phyloP scores from a whole-genome alignment of 2,888 invertebrate genomes.

The Temnothorax ravouxi region DNA sequence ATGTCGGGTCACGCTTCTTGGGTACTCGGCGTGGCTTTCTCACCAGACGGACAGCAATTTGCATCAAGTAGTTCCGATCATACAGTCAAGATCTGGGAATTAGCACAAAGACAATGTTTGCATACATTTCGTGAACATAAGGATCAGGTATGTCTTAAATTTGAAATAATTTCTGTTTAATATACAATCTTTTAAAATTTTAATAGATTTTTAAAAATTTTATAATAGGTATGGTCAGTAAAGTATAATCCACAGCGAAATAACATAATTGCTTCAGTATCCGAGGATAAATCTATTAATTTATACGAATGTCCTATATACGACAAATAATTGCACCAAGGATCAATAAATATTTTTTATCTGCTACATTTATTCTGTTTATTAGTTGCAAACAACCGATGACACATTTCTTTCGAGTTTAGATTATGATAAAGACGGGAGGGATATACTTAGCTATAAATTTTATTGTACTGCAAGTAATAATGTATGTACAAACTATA shows the following conservation, averaged over 20 bases:
- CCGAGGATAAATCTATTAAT: constrained; percentile 96
- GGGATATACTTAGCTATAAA: constrained; percentile 82
- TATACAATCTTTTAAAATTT: constrained; percentile 18
- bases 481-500: constrained; percentile 85
- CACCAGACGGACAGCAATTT: constrained; percentile 96
- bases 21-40: constrained; percentile 97
- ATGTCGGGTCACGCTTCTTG: constrained; percentile 98
- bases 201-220: constrained; percentile 31
- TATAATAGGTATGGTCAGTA: constrained; percentile 95
- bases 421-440: constrained; percentile 54
- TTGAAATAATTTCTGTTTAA: constrained; percentile 27
- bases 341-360: constrained; percentile 61
- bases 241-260: constrained; percentile 95
- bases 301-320: constrained; percentile 94
- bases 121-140: constrained; percentile 97
- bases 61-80: constrained; percentile 98
- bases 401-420: constrained; percentile 42
- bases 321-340: constrained; percentile 77
- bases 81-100: constrained; percentile 98
- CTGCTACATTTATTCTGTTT: constrained; percentile 50
- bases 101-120: constrained; percentile 94
- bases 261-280: constrained; percentile 94
- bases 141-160: constrained; percentile 91
- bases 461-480: constrained; percentile 85
- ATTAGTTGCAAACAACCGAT: not conserved